A percentile compares a stretch with the other conserved stretches of the same genome.
phyloP scores from a whole-genome alignment of 2,113 vertebrate species.

The Brachirus orientalis region DNA sequence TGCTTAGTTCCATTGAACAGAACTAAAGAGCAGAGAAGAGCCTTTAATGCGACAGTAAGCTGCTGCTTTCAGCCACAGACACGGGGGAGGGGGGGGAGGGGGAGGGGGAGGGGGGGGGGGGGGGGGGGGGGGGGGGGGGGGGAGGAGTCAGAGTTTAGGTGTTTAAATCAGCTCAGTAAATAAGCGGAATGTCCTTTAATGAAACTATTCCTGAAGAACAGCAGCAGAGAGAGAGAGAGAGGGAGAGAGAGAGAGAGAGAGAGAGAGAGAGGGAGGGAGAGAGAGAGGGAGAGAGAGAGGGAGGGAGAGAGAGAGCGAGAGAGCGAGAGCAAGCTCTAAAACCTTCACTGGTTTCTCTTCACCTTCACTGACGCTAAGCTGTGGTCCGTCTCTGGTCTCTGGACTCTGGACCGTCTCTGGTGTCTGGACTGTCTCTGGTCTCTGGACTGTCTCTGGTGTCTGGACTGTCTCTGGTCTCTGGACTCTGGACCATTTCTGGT shows the following conservation, averaged over 20 bases:
- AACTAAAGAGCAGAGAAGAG: constrained; percentile 71
- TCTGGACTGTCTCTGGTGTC: too few relatives aligned
- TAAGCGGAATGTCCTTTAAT: too few relatives aligned
- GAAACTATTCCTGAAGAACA: too few relatives aligned
- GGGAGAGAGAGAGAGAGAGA: constrained; percentile 1
- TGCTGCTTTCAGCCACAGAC: constrained; percentile 44
- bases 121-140: too few relatives aligned
- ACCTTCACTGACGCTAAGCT: constrained; percentile 80
- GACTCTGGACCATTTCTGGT: constrained; percentile 69
- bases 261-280: constrained; percentile 8
- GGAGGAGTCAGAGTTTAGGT: too few relatives aligned
- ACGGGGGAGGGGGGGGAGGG: neutral
- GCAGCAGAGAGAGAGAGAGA: neutral
- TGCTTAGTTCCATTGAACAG: constrained; percentile 67
- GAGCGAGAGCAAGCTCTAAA: neutral
- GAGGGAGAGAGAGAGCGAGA: constrained; percentile 30
- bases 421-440: too few relatives aligned
- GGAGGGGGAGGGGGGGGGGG: neutral
- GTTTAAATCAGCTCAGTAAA: too few relatives aligned
- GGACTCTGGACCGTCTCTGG: too few relatives aligned
- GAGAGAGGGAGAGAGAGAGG: constrained; percentile 30
- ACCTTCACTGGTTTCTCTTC: constrained; percentile 36
- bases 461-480: too few relatives aligned
- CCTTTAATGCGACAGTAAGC: constrained; percentile 77
- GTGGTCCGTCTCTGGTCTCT: too few relatives aligned